phyloP scores from a whole-genome alignment of 2,113 vertebrate species.

The Nymphicus hollandicus region DNA sequence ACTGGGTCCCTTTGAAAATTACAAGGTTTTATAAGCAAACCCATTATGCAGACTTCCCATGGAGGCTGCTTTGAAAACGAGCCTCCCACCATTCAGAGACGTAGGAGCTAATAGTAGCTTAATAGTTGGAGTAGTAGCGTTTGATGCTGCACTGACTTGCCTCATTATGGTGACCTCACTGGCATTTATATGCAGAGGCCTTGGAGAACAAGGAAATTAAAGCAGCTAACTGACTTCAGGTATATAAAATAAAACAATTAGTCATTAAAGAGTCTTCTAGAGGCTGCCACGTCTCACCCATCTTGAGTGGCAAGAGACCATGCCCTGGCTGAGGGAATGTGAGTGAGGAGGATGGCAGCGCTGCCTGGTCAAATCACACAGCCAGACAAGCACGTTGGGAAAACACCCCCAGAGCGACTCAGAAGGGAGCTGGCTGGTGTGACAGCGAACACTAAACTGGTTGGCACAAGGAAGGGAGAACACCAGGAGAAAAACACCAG shows the following conservation, averaged over 20 bases:
- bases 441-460: not conserved
- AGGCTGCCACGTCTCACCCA: not conserved
- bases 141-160: slow-evolving; percentile 7
- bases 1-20: slow-evolving; percentile 22
- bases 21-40: slow-evolving; percentile 30
- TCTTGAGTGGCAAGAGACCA: not conserved
- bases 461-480: not conserved
- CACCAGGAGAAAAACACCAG: not conserved
- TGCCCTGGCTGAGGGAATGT: not conserved
- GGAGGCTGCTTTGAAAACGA: not conserved
- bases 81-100: not conserved
- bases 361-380: accelerated
- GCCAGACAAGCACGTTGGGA: not conserved
- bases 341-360: not conserved
- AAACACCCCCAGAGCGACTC: not conserved
- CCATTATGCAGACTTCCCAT: not conserved
- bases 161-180: slow-evolving; percentile 20
- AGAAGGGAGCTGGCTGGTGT: not conserved
- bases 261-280: not conserved
- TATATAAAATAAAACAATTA: slow-evolving; percentile 9
- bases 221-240: not conserved
- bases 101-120: not conserved
- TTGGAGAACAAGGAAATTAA: slow-evolving; percentile 24
- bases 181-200: not conserved
- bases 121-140: not conserved